Base-by-base conservation (phyloP, 2,113 vertebrate species). In the Dryoscopus gambensis region DNA sequence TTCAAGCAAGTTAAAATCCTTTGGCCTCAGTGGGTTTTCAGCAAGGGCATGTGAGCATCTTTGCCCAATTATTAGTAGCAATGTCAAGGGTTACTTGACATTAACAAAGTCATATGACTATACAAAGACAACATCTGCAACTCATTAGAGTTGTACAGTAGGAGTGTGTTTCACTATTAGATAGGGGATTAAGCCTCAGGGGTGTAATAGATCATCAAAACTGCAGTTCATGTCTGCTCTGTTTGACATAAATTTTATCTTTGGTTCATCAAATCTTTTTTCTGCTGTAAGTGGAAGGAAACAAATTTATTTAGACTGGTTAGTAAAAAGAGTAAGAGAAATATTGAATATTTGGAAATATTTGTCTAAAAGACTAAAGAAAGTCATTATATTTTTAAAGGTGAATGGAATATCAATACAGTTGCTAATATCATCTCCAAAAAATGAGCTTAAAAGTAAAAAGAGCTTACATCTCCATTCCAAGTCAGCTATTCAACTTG, bases 41-140 rank as follows among this genome's bases (percentile, higher is more conserved):
- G 17, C 55, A 89, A 88, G 65, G 42, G 37, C 50, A 64, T 53
- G 16, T 70, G 20, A 91, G 31, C 60, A 74, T 91, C 84, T 86
- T 93, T 91, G 70, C 47, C 84, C 84, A 27, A 11, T 89, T 78
- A 67, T 91, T 94, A 74, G 40, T 65, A 84, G 53, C 42, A 67
- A 13, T 82, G 59, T 89, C 85, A 88, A 75, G 82, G 73, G 59
- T 84, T 91, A 65, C 57, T 67, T 95, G 70, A 78, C 83, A 84
- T 75, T 64, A 80, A 69, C 49, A 68, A 80, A 92, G 44, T 78
- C 27, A 18, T 46, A 22, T 7, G 7, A 39, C 60, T 30, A 55
- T 33, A 64, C 47, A 93, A 35, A 89, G 42, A n/a, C 56, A 91
- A 79, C 89, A 95, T 95, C 93, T 97, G 95, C 75, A 96, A 35